phyloP scores from a whole-genome alignment of 2,797 vertebrate species.

The Choloepus didactylus region DNA sequence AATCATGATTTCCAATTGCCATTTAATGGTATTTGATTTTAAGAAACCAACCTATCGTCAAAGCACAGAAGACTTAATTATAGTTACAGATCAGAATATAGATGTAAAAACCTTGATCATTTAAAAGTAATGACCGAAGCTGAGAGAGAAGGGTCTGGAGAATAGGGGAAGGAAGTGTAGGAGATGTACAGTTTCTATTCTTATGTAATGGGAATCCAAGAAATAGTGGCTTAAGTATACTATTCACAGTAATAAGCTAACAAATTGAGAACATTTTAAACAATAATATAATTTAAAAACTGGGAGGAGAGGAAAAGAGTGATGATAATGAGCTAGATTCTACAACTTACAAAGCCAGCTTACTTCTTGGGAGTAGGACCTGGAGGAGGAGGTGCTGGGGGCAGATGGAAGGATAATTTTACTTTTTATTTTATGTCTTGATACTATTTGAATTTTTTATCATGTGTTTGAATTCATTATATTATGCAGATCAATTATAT shows the following conservation, averaged over 20 bases:
- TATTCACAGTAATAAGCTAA: background rate
- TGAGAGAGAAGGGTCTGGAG: background rate
- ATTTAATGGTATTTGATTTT: constrained; percentile 78
- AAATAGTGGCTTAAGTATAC: background rate
- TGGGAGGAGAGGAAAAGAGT: background rate
- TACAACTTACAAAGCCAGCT: constrained; percentile 17
- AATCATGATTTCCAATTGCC: constrained; percentile 81
- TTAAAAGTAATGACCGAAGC: constrained; percentile 53
- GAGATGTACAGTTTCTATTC: background rate
- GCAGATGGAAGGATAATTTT: background rate
- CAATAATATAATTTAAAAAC: background rate
- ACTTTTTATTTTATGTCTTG: constrained; percentile 23
- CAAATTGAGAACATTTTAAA: constrained; percentile 1
- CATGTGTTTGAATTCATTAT: background rate
- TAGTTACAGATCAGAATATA: constrained; percentile 71
- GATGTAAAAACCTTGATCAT: constrained; percentile 73
- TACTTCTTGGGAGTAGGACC: background rate
- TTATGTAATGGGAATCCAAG: background rate
- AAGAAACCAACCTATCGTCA: constrained; percentile 73
- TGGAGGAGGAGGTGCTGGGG: background rate
- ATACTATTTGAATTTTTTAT: constrained; percentile 40
- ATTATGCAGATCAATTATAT: background rate
- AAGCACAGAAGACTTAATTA: constrained; percentile 78
- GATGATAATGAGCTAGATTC: background rate
- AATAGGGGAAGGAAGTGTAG: background rate